Evolutionary conservation across 2,888 invertebrate species (phyloP).

Genomic region (Willowsia nigromaculata): DNA sequence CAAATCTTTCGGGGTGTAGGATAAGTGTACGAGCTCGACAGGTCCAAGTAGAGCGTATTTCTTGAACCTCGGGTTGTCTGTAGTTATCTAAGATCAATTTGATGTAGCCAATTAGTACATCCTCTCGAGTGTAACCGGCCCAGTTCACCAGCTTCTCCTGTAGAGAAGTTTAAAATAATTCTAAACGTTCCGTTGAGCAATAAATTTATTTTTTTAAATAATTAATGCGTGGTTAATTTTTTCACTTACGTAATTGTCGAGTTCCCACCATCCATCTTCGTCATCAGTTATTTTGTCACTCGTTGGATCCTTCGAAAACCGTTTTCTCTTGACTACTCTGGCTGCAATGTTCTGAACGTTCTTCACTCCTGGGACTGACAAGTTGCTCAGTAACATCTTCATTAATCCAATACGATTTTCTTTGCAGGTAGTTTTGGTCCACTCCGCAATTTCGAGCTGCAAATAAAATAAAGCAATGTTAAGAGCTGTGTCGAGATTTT

Average conservation of each 20-base stretch:
- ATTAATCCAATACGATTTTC: background rate
- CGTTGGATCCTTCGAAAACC: background rate
- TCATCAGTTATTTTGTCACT: background rate
- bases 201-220: background rate
- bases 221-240: background rate
- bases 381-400: background rate
- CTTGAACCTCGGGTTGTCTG: background rate
- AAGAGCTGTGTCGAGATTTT: background rate
- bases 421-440: background rate
- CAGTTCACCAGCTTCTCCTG: slow-evolving; percentile 4
- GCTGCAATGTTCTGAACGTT: background rate
- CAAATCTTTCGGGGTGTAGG: background rate
- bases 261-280: slow-evolving; percentile 7
- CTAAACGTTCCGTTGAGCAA: background rate
- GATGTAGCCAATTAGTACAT: background rate
- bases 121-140: background rate
- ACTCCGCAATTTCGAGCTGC: background rate
- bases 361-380: background rate
- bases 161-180: background rate
- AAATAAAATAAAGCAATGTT: background rate
- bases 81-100: background rate
- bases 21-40: background rate
- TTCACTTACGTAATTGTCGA: background rate
- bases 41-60: background rate
- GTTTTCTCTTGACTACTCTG: background rate